Percentiles rank a stretch among this genome's conserved stretches.
Evolutionary conservation across 1,140 invertebrate species (phyloP).

Genomic region (Bombus superbus): DNA sequence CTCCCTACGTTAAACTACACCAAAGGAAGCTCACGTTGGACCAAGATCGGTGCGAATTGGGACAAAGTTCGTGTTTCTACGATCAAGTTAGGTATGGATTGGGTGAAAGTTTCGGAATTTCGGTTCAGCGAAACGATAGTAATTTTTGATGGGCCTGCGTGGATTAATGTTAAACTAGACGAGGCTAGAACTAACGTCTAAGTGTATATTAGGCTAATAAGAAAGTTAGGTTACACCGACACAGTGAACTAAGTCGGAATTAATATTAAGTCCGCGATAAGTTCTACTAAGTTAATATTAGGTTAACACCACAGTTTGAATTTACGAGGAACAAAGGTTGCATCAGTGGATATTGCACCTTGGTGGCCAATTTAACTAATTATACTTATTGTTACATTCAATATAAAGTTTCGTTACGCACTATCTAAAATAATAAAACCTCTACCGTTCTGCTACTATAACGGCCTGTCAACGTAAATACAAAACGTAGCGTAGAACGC

Average conservation of each 20-base stretch:
- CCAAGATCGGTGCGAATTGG: not conserved
- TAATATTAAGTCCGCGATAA: constrained; percentile 2
- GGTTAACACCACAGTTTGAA: not conserved
- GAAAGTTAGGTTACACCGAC: not conserved
- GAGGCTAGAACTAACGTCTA: not conserved
- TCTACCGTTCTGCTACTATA: too few relatives aligned
- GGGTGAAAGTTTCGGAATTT: too few relatives aligned
- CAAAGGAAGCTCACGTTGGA: not conserved
- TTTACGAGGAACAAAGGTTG: not conserved
- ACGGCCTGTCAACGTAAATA: too few relatives aligned
- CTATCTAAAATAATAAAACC: too few relatives aligned
- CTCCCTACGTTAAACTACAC: not conserved
- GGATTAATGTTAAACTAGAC: not conserved
- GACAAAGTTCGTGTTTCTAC: not conserved
- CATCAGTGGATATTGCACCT: not conserved
- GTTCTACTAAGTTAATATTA: not conserved
- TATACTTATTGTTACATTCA: not conserved
- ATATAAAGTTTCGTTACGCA: not conserved
- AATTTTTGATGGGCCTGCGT: not conserved
- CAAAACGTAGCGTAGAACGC: too few relatives aligned
- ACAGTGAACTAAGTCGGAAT: not conserved
- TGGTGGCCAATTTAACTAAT: not conserved
- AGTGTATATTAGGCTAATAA: not conserved
- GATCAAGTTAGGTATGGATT: not conserved
- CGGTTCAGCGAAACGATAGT: too few relatives aligned